Conservation (phyloP, 1,140 invertebrate species). For the Lordiphosa collinella region DNA sequence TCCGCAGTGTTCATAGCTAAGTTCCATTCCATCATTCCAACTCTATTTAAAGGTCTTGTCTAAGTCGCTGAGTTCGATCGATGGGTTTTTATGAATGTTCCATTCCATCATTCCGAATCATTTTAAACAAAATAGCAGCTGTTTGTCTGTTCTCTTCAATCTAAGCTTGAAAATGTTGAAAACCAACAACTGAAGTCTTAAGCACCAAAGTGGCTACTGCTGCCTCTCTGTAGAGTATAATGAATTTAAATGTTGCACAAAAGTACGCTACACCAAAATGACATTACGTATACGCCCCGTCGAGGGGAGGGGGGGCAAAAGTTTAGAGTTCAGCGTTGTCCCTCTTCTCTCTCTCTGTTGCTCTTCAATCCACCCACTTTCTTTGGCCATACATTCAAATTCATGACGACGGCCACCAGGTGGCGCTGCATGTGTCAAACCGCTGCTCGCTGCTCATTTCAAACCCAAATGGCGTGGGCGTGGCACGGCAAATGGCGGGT, state of each 20-base stretch:
- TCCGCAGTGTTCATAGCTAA: too few species aligned
- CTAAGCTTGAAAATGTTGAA: too few species aligned
- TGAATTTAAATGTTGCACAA: slow-evolving; percentile 62
- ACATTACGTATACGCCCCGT: slow-evolving; percentile 59
- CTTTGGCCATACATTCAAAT: slow-evolving; percentile 49
- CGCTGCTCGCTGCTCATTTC: slow-evolving; percentile 50
- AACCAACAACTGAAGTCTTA: too few species aligned
- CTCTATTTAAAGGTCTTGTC: too few species aligned
- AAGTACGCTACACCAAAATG: slow-evolving; percentile 55
- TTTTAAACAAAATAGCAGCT: too few species aligned
- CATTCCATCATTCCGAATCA: too few species aligned
- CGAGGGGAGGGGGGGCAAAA: slow-evolving; percentile 23
- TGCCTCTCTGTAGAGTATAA: slow-evolving; percentile 14
- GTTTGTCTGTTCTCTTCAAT: too few species aligned
- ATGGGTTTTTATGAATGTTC: too few species aligned
- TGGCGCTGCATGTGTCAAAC: slow-evolving; percentile 69
- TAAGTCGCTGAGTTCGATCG: too few species aligned
- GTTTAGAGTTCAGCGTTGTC: slow-evolving; percentile 41
- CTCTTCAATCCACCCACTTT: neutral
- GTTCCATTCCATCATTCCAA: too few species aligned
- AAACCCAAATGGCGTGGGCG: slow-evolving; percentile 32
- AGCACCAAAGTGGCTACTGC: too few species aligned
- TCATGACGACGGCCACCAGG: slow-evolving; percentile 61
- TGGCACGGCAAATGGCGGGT: neutral
- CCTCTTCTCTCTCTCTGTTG: neutral